Evolutionary conservation across 2,888 invertebrate genomes (phyloP), one percentile per base, ranked within the genome.

Genomic region (Athalia cordata): DNA sequence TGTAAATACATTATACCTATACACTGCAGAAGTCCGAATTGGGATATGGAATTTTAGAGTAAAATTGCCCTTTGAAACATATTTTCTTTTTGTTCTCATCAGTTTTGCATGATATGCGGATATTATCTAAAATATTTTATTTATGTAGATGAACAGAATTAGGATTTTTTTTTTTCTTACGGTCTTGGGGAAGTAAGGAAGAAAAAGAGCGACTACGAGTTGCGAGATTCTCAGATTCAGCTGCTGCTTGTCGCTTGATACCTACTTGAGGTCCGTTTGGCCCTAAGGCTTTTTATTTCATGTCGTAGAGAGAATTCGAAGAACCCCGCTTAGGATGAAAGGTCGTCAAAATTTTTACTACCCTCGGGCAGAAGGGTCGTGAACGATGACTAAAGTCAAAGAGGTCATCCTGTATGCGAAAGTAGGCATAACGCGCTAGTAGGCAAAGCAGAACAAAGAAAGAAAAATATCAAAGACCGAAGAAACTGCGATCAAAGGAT

Each of bases 311-410:
- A 68, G 11, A 52, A 68, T 49, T 49, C 66, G 66, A 66, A 66
- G 52, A 43, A 43, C 29, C 29, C 29, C 29, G 55, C 68, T n/a
- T 50, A 11, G 29, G 52, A 68, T 68, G 68, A 55, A 68, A 68
- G 68, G 52, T 68, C 68, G 68, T 68, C 67, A 52, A 67, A 67
- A 52, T 67, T 52, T 67, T 67, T 67, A 67, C 67, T 50, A 52
- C 67, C 52, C 29, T 4, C 9, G 49, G 67, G 50, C 52, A 11
- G 52, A 13, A 50, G 67, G 67, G 67, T 15, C n/a, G 52, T 9
- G 52, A 67, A 67, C 52, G 52, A 67, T n/a, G 29, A 50, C 52
- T 52, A 52, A 67, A 13, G 67, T 67, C 52, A 68, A 68, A 68
- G 52, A 43, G 9, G 67, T 50, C 50, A 49, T 52, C 50, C 15